A percentile compares a stretch with the other conserved stretches of the same genome.
Conservation (phyloP, 2,113 vertebrate species). For the Syrrhaptes paradoxus region DNA sequence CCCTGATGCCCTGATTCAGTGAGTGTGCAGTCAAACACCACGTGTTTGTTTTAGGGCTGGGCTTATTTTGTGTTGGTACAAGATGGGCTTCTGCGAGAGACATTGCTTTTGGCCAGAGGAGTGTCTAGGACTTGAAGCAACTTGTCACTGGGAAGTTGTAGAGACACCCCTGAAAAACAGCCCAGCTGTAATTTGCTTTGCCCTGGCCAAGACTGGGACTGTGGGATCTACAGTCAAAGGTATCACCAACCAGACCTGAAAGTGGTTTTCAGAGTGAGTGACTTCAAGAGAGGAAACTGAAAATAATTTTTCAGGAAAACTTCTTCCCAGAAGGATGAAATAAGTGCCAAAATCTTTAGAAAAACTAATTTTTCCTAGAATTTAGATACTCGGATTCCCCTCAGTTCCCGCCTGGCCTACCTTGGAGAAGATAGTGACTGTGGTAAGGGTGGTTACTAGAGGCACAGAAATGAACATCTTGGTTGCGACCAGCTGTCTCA, state of each 20-base stretch:
- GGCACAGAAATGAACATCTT: neutral
- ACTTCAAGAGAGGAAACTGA: neutral
- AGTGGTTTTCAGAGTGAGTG: neutral
- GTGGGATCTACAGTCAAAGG: neutral
- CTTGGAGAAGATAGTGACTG: neutral
- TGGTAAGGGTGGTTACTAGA: neutral
- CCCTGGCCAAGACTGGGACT: accelerated
- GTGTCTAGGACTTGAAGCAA: neutral
- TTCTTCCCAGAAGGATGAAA: neutral
- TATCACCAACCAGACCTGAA: neutral
- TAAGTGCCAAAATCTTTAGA: neutral
- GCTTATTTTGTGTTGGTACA: neutral
- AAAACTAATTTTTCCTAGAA: neutral
- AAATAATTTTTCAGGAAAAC: neutral
- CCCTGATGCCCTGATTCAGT: neutral
- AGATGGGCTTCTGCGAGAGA: neutral
- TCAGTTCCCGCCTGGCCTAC: neutral
- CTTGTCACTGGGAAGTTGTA: neutral
- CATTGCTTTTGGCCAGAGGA: neutral
- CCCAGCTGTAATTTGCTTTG: neutral
- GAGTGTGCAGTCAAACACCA: neutral
- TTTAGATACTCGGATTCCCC: neutral
- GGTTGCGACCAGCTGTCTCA: neutral
- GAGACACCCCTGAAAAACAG: neutral
- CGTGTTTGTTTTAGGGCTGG: neutral